Base-by-base conservation (phyloP, 2,797 vertebrate genomes). In the Spinus pinus region DNA sequence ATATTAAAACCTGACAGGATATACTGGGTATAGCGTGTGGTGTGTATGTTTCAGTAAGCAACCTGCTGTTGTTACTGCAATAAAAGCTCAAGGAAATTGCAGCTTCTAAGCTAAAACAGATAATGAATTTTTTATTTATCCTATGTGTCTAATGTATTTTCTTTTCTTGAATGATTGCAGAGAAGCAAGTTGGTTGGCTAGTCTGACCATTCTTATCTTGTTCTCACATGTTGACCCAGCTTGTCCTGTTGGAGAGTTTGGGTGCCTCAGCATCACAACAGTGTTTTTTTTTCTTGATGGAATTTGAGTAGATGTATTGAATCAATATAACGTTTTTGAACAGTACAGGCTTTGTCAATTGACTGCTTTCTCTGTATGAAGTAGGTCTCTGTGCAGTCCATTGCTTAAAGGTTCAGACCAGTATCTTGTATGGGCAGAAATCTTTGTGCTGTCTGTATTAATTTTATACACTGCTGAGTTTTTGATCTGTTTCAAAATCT, bases 311-410 rank as follows among this genome's bases (percentile, higher is more conserved):
- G 41, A 75, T 96, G 24, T 94, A 50, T 30, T 94, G 70, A 71
- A 94, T 96, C 70, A 30, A 14, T 88, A 42, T 66, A 77, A 92
- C 85, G 69, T 89, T 86, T 86, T 67, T 88, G 44, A 95, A 80
- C 56, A 90, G 4, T 64, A 49, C 44, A 85, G 61, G 3, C 46
- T 86, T 94, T 94, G 58, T 95, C 56, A 74, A 0, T 58, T 41
- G 90, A 54, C 73, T 82, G 20, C 65, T 90, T 89, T 80, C 41
- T 74, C 54, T 65, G 5, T 81, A 10, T 88, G 67, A 23, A 54
- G 6, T 66, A 67, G 56, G 51, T 96, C 70, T 92, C 30, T 50
- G 9, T 58, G 64, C 61, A 86, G 60, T 35, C 33, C 78, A 39
- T 86, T 81, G 39, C 66, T 74, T 73, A 27, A 49, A 69, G 31